Conservation (phyloP, 1,140 invertebrate species). For the Trinorchestia longiramus region DNA sequence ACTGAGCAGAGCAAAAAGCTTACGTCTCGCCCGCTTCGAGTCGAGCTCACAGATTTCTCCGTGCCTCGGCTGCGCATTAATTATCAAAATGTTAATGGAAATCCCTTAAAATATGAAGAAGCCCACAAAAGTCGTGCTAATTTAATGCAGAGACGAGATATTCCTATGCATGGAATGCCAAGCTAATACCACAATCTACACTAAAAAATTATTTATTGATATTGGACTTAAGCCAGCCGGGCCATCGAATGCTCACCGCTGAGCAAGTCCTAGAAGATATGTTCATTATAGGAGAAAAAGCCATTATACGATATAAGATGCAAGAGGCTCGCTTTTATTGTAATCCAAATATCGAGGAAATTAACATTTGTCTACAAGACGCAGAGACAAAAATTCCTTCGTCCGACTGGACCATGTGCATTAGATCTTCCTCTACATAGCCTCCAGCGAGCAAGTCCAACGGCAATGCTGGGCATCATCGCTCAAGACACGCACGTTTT, state of each 20-base stretch:
- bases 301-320: background rate
- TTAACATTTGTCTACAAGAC: background rate
- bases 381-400: slow-evolving; percentile 3
- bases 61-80: slow-evolving; percentile 48
- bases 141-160: slow-evolving; percentile 49
- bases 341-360: background rate
- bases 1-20: slow-evolving; percentile 41
- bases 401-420: background rate
- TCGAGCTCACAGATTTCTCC: slow-evolving; percentile 32
- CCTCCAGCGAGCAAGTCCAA: slow-evolving; percentile 26
- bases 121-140: slow-evolving; percentile 53
- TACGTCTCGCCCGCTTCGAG: slow-evolving; percentile 18
- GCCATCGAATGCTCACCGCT: background rate
- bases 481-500: slow-evolving; percentile 21
- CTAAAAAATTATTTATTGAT: slow-evolving; percentile 55
- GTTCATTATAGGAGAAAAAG: slow-evolving; percentile 35
- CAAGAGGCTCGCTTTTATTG: slow-evolving; percentile 1
- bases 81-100: slow-evolving; percentile 55
- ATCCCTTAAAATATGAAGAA: slow-evolving; percentile 54
- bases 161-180: slow-evolving; percentile 51
- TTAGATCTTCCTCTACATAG: background rate
- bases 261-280: background rate
- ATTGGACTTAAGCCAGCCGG: slow-evolving; percentile 2
- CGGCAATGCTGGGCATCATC: slow-evolving; percentile 8
- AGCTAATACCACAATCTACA: slow-evolving; percentile 52